phyloP scores from a whole-genome alignment of 2,888 invertebrate genomes.

The Enchytraeus crypticus region DNA sequence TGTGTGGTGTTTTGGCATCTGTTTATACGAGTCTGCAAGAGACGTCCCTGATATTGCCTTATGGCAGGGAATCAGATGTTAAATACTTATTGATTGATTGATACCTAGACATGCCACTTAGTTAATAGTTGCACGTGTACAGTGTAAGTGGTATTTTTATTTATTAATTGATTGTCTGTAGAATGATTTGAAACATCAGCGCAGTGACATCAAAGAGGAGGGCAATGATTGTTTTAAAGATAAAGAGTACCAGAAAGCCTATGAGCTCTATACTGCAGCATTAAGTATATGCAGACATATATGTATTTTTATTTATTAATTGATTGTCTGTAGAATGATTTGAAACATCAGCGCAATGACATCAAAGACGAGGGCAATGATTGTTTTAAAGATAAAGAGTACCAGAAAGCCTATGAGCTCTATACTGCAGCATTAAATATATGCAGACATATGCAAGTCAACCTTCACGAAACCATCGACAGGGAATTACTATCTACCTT shows the following conservation, averaged over 20 bases:
- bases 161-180: not conserved
- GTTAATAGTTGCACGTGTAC: too few species aligned
- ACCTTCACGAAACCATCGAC: constrained; percentile 34
- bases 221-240: constrained; percentile 38
- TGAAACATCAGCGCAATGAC: not conserved
- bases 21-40: too few species aligned
- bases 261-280: constrained; percentile 9
- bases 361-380: constrained; percentile 30
- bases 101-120: too few species aligned
- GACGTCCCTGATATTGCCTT: too few species aligned
- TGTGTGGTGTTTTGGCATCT: too few species aligned
- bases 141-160: too few species aligned
- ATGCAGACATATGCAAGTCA: constrained; percentile 17
- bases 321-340: not conserved
- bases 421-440: constrained; percentile 5
- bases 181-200: not conserved
- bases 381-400: constrained; percentile 34
- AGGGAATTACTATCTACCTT: constrained; percentile 35
- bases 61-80: too few species aligned
- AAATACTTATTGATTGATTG: too few species aligned
- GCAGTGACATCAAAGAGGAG: constrained; percentile 1
- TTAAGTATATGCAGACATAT: not conserved
- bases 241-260: constrained; percentile 26
- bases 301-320: too few species aligned
- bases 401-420: constrained; percentile 19